These are phyloP conservation scores for Grammomys dolichurus DNA, from an alignment of 2,113 vertebrate genomes.

Conservation along the genomic window DNA sequence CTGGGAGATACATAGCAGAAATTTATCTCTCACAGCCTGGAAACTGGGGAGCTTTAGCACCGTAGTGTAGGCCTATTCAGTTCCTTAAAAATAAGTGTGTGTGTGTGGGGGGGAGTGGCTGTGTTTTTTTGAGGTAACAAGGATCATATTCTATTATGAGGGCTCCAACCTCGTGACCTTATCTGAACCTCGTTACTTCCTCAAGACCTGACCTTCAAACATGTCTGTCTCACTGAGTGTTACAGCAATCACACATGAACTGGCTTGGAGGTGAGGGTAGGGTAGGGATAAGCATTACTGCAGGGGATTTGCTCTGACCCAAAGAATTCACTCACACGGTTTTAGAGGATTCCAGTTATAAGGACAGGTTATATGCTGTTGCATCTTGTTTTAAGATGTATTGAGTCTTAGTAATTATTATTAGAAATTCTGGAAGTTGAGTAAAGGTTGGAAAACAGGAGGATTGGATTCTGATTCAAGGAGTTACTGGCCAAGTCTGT, in stretches of 20 bases:
- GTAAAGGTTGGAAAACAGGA: not conserved
- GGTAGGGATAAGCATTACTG: not conserved
- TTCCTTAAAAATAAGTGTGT: not conserved
- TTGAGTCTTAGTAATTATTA: not conserved
- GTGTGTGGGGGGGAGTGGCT: rapidly evolving
- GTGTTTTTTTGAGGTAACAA: not conserved
- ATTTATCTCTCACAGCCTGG: not conserved
- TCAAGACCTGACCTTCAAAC: not conserved
- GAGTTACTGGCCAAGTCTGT: not conserved
- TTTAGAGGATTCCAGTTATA: not conserved
- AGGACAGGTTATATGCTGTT: not conserved
- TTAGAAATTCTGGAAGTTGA: not conserved
- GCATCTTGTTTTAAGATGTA: not conserved
- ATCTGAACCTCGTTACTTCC: not conserved
- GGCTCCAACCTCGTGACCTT: not conserved
- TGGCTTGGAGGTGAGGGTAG: not conserved
- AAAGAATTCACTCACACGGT: not conserved
- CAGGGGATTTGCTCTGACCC: not conserved
- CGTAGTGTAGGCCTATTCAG: not conserved
- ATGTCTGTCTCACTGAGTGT: not conserved
- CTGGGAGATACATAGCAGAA: not conserved
- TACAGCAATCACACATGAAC: not conserved
- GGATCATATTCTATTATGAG: not conserved
- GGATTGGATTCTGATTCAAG: not conserved
- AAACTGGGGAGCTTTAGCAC: not conserved